Percentiles rank a stretch among this genome's conserved stretches.
phyloP scores from a whole-genome alignment of 2,797 vertebrate species.

The Phrynocephalus vlangalii region DNA sequence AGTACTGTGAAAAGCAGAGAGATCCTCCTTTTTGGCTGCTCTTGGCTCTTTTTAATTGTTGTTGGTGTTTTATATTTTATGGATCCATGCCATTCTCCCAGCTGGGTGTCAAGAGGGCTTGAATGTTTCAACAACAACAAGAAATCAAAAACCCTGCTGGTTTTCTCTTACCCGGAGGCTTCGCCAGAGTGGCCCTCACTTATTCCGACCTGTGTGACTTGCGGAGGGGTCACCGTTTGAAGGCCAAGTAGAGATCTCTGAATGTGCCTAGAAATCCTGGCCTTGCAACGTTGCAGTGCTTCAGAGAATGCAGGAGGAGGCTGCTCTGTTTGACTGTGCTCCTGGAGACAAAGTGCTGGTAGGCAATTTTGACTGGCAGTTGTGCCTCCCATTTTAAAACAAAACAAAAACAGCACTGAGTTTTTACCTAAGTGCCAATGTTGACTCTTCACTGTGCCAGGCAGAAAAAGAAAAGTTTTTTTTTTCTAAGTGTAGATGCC shows the following conservation, averaged over 20 bases:
- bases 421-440: constrained; percentile 10
- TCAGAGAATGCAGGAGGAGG: background rate
- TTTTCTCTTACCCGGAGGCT: constrained; percentile 45
- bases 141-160: constrained; percentile 55
- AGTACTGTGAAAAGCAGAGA: constrained; percentile 71
- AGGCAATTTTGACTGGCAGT: constrained; percentile 15
- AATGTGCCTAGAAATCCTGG: background rate
- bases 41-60: background rate
- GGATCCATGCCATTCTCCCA: constrained; percentile 76
- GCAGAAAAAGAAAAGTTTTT: background rate
- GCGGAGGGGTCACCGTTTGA: background rate
- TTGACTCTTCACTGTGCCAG: background rate
- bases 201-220: background rate
- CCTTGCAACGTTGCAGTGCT: background rate
- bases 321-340: constrained; percentile 22
- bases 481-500: background rate
- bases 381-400: constrained; percentile 18
- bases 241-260: background rate
- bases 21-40: constrained; percentile 57
- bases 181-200: background rate
- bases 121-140: background rate
- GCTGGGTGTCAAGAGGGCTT: constrained; percentile 65
- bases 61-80: constrained; percentile 73
- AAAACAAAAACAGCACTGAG: background rate
- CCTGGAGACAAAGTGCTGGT: background rate